Base-by-base conservation (phyloP, 2,113 vertebrate species). In the Seriola dumerili region DNA sequence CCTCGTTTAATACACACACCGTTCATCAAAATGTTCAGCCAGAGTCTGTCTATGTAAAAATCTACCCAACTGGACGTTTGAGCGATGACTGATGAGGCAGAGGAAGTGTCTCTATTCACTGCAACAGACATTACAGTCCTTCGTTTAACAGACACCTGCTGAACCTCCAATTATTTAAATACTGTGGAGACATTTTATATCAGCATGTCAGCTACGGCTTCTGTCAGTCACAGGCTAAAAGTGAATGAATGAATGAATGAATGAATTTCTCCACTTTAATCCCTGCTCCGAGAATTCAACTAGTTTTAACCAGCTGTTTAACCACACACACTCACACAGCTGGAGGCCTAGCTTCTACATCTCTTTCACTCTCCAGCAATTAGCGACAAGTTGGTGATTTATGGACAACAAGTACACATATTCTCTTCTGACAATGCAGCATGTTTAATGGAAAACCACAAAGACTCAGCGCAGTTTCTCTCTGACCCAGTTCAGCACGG, bases 181-280 rank as follows among this genome's bases (percentile, higher is more conserved):
- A n/a, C 29, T 63, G 44, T 52, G 14, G 9, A 72, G 59, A 5
- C 5, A 5, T 62, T 48, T 54, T 17, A 21, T 2, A 52, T 42
- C 58, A 66, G 21, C 9, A 46, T 34, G 57, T 58, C 23, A 29
- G 10, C 44, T 6, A 5, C 40, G 32, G 42, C n/a, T 68, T 59
- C 36, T 74, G 75, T 55, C 46, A 55, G 29, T 54, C 32, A 44
- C 25, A 48, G 29, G 13, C 34, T 66, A n/a, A 75, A 82, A 42
- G 29, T 29, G 29, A 29, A 29, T 29, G 29, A 29, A 29, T 29
- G 29, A n/a, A 57, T 42, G 40, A 42, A 8, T 42, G 40, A 42
- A 38, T 14, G 11, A 62, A 55, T 13, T 9, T n/a, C 16, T 71
- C 66, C 29, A 23, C 40, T 58, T 42, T 17, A 17, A 50, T 65